phyloP scores from a whole-genome alignment of 1,140 invertebrate genomes.

The Bombus confusus region DNA sequence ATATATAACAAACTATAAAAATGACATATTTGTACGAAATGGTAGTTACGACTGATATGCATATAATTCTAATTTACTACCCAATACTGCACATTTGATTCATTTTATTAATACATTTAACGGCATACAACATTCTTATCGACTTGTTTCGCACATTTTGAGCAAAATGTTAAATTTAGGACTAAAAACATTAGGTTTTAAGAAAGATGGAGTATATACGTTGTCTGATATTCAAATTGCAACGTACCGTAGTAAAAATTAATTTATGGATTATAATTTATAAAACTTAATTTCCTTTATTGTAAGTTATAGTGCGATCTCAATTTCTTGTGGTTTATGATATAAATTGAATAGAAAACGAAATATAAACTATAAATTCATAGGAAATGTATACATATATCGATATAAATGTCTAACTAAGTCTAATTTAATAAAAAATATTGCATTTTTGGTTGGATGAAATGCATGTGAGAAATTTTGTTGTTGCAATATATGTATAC shows the following conservation, averaged over 20 bases:
- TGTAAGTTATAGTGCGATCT: neutral
- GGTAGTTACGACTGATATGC: conserved; percentile 34
- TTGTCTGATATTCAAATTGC: neutral
- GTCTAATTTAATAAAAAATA: conserved; percentile 40
- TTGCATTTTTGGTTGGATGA: conserved; percentile 44
- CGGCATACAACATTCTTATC: conserved; percentile 9
- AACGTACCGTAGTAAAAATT: neutral
- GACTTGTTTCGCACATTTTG: conserved; percentile 6
- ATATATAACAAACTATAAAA: conserved; percentile 36
- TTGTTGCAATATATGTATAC: too few species aligned
- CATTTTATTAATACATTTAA: conserved; percentile 4
- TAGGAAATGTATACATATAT: conserved; percentile 31
- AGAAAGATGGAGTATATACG: neutral
- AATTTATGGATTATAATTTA: neutral
- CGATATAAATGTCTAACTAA: conserved; percentile 39
- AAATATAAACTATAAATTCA: conserved; percentile 19
- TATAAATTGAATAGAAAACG: neutral
- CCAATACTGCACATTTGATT: conserved; percentile 40
- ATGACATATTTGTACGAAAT: conserved; percentile 43
- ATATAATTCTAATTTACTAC: conserved; percentile 36
- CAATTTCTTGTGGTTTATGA: neutral
- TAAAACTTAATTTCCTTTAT: neutral
- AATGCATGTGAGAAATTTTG: conserved; percentile 35
- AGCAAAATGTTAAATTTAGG: conserved; percentile 3
- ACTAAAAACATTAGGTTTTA: conserved; percentile 8